Conservation (phyloP, 2,888 invertebrate species). For the Merodon equestris region DNA sequence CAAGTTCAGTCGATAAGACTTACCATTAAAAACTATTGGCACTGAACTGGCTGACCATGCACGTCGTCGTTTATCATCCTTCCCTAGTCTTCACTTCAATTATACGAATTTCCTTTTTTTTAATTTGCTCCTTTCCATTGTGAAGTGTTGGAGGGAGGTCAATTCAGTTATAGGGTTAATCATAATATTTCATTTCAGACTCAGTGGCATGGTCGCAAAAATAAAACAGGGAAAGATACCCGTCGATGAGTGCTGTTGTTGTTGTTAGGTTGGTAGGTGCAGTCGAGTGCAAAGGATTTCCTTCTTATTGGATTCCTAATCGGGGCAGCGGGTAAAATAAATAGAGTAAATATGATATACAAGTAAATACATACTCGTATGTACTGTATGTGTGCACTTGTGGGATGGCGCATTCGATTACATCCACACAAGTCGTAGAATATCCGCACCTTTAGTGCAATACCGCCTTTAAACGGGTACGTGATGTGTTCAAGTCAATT, state of each 20-base stretch:
- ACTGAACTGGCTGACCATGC: conserved; percentile 3
- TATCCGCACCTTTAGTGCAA: conserved; percentile 23
- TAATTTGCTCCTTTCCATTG: conserved; percentile 55
- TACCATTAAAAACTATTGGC: conserved; percentile 29
- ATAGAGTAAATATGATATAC: conserved; percentile 50
- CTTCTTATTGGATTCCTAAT: conserved; percentile 63
- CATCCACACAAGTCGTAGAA: conserved; percentile 10
- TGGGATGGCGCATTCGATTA: conserved; percentile 1
- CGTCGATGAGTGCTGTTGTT: conserved; percentile 13
- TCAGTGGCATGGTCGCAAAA: conserved; percentile 30
- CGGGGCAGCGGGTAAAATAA: conserved; percentile 48
- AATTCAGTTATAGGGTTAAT: conserved; percentile 61
- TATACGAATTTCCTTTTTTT: conserved; percentile 55
- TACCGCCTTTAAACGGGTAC: conserved; percentile 28
- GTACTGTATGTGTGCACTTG: conserved; percentile 33
- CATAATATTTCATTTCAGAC: conserved; percentile 57
- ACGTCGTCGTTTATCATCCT: conserved; percentile 37
- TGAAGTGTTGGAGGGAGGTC: conserved; percentile 40
- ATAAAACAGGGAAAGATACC: conserved; percentile 2
- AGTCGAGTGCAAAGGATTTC: conserved; percentile 59
- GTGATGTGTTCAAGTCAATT: conserved; percentile 29
- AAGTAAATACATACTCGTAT: conserved; percentile 14
- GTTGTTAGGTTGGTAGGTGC: conserved; percentile 48
- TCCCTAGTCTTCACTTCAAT: conserved; percentile 46
- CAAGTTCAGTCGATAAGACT: conserved; percentile 5